Base-by-base conservation (phyloP, 23 tunicate genomes). In the Ascidia mentula region DNA sequence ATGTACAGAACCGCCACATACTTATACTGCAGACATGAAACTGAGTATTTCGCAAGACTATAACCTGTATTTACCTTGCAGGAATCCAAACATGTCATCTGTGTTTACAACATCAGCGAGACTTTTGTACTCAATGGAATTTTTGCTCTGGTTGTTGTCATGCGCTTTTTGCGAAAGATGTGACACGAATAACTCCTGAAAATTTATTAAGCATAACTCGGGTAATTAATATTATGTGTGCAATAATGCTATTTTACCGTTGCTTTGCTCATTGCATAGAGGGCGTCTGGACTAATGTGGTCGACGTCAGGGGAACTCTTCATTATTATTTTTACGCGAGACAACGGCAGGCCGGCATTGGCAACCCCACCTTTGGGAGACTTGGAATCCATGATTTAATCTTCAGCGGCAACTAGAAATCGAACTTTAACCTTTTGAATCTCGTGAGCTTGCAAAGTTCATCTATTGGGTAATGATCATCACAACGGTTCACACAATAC, bases 271-370 rank as follows among this genome's bases (percentile, higher is more conserved):
- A 90, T 90, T 0, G 85, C 84, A 46, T 69, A 85, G 37, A 85
- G 31, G 32, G 96, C 96, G 46, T 85, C 89, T 37, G 88, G 76
- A 34, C 89, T 88, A 22, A 90, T 90, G 34, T 65, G 69, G 46
- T 85, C 96, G 18, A 90, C 96, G 37, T 90, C 96, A 7, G 96
- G 96, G 9, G 96, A 90, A 69, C 96, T 90, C 69, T 85, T 90
- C 96, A 90, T 90, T 8, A 90, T 90, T 9, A 88, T 82, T 77
- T 90, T 90, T 38, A 90, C 84, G 18, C 88, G 79, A 30, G 82
- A 76, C 76, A 82, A 5, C 2, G 96, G 96, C 46, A 90, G 36
- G 15, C 87, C 87, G 2, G 38, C 22, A 53, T 1, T 53, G 13
- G 65, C 13, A 53, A 28, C 22, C 22, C 65, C 65, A 26, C 24